These are phyloP conservation scores for Heteropelma amictum DNA, from an alignment of 2,888 invertebrate genomes.

Conservation along the genomic window DNA sequence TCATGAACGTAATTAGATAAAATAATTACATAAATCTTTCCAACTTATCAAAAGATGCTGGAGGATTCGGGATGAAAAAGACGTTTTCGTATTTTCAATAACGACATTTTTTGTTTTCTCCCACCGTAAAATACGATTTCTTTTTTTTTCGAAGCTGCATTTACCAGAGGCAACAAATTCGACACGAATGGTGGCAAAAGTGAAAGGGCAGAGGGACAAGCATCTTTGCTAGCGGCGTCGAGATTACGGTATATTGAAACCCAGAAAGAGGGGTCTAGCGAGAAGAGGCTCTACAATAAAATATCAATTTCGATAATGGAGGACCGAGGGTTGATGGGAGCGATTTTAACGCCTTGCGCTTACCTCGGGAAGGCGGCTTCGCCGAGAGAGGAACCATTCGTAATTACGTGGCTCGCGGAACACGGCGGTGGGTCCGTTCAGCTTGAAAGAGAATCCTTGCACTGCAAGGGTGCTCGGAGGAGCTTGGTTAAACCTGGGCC, in stretches of 20 bases:
- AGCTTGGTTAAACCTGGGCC: slow-evolving; percentile 1
- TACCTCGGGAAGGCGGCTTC: slow-evolving; percentile 53
- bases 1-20: too few species aligned
- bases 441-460: background rate
- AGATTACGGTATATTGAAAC: slow-evolving; percentile 37
- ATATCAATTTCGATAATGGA: slow-evolving; percentile 76
- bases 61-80: too few species aligned
- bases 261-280: slow-evolving; percentile 36
- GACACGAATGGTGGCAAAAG: slow-evolving; percentile 37
- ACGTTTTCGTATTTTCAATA: slow-evolving; percentile 68
- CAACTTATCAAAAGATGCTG: too few species aligned
- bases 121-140: background rate
- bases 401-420: slow-evolving; percentile 76
- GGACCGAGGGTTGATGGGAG: slow-evolving; percentile 59
- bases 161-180: slow-evolving; percentile 1
- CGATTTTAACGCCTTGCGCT: slow-evolving; percentile 75
- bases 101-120: slow-evolving; percentile 40
- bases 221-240: slow-evolving; percentile 30
- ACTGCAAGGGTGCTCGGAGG: slow-evolving; percentile 10
- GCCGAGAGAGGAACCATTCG: slow-evolving; percentile 53
- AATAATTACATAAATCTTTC: too few species aligned
- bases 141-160: background rate
- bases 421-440: slow-evolving; percentile 75
- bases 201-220: slow-evolving; percentile 28
- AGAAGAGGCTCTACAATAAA: slow-evolving; percentile 69